Evolutionary conservation across 2,888 invertebrate species (phyloP), one percentile per base, ranked within the genome.

Genomic region (Ectobius pallidus): DNA sequence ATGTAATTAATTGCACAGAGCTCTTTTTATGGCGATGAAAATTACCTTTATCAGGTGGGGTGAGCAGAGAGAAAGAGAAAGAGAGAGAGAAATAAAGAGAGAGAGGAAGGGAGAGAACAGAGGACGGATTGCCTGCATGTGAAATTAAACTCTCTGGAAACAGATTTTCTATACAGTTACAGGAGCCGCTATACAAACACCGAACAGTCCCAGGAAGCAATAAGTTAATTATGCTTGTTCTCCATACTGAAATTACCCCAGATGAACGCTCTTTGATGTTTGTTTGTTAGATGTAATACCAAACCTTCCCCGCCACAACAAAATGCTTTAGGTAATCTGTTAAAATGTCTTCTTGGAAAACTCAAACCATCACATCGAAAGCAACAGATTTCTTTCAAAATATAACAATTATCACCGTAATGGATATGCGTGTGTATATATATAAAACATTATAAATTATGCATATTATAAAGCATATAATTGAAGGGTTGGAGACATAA

Each of bases 21-120:
- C 70, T 62, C 70, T 70, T 70, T n/a, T 62, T 70, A 70, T 70
- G 70, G 62, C 62, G 70, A 70, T 70, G 70, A 46, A 70, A 42
- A 70, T 70, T 70, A 70, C 70, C 44, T 62, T 62, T 44, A 68
- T 44, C 49, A 46, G 44, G 68, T 68, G 18, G 18, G 44, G 25
- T 18, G 49, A 30, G 68, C 42, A 39, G 18, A 42, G 65, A 42
- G n/a, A 42, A 39, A 42, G 42, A 30, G n/a, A n/a, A n/a, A n/a
- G n/a, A n/a, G n/a, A n/a, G n/a, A n/a, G n/a, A n/a, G n/a, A n/a
- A n/a, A n/a, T n/a, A n/a, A n/a, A n/a, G n/a, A n/a, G n/a, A 65
- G 25, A 39, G 18, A 65, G 22, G 4, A 65, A 9, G 30, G 42
- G 25, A 1, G 14, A 18, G 25, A 11, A 25, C 22, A 7, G 25